phyloP scores from a whole-genome alignment of 1,140 invertebrate species.

The Andrena cerasifolii region DNA sequence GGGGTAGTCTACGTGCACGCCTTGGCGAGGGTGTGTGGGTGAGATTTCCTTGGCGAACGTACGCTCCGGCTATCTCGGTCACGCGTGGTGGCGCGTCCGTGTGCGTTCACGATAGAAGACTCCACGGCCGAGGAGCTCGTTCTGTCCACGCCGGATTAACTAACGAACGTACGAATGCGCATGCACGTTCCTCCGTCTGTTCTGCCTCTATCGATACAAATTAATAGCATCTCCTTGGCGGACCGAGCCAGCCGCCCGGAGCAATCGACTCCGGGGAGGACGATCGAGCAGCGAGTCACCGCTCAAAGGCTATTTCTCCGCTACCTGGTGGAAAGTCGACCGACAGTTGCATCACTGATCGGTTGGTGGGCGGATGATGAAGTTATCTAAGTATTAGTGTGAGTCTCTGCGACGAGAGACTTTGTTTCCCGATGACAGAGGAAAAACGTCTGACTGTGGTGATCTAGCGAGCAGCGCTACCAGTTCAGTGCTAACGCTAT shows the following conservation, averaged over 20 bases:
- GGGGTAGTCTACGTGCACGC: conserved; percentile 15
- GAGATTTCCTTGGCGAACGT: conserved; percentile 47
- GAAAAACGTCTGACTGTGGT: conserved; percentile 5
- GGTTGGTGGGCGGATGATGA: conserved; percentile 44
- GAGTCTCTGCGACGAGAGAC: background rate
- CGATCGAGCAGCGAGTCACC: conserved; percentile 2
- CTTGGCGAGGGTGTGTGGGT: background rate
- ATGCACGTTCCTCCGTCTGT: conserved; percentile 57
- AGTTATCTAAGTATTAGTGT: conserved; percentile 22
- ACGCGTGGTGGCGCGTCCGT: conserved; percentile 29
- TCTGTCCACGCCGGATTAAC: conserved; percentile 50
- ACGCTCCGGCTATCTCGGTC: conserved; percentile 51
- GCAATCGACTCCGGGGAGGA: background rate
- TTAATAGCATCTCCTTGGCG: conserved; percentile 63
- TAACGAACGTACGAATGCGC: conserved; percentile 62
- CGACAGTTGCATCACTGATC: background rate
- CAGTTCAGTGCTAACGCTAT: too few species aligned
- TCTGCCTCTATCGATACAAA: conserved; percentile 69
- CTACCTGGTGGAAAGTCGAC: background rate
- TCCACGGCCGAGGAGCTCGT: conserved; percentile 16
- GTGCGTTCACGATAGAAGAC: conserved; percentile 33
- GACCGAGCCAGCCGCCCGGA: background rate
- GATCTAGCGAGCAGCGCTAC: too few species aligned
- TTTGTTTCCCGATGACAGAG: background rate
- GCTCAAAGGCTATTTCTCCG: background rate